Evolutionary conservation across 2,113 vertebrate genomes (phyloP), one percentile per base, ranked within the genome.

Genomic region (Gopherus evgoodei): DNA sequence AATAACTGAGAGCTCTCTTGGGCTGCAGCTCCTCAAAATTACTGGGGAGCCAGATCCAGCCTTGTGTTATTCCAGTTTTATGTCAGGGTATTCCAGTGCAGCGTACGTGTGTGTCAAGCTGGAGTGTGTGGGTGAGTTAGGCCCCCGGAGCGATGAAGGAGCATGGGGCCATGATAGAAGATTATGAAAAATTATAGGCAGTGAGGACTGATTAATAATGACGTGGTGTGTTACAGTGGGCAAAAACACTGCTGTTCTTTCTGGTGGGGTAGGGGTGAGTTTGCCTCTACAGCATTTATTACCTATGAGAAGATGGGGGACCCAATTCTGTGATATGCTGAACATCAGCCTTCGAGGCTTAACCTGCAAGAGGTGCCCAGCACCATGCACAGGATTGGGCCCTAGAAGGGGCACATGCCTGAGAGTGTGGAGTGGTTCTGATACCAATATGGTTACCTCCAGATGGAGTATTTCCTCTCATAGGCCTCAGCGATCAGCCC

Each of bases 401-500:
- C 22, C 72, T 42, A 24, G 38, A 25, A 44, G 22, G 38, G 4
- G 38, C 21, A 22, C 11, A 42, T 42, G 69, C 38, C 5, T 24
- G 53, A 25, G 52, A 25, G 12, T 83, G 56, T 44, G 11, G 5
- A 81, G 44, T 57, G 12, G 4, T 35, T 88, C 81, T 62, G 9
- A 6, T 8, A 84, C 78, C 38, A 24, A 5, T 42, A 42, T 52
- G 69, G 81, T 95, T 83, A 98, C 98, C 98, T 99, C 98, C 98
- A 98, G 87, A 94, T 98, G 50, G 98, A 97, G 69, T 97, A 97
- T 91, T 87, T 97, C 47, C 97, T 98, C 95, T 99, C 98, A 29
- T 99, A 99, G 75, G 98, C 98, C 22, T 98, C 98, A 53, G 98
- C 98, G 25, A 98, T 81, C 72, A 99, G 94, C 14, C 99, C 98